Conservation (phyloP, 2,888 invertebrate species). For the Hirtodrosophila histrioides region DNA sequence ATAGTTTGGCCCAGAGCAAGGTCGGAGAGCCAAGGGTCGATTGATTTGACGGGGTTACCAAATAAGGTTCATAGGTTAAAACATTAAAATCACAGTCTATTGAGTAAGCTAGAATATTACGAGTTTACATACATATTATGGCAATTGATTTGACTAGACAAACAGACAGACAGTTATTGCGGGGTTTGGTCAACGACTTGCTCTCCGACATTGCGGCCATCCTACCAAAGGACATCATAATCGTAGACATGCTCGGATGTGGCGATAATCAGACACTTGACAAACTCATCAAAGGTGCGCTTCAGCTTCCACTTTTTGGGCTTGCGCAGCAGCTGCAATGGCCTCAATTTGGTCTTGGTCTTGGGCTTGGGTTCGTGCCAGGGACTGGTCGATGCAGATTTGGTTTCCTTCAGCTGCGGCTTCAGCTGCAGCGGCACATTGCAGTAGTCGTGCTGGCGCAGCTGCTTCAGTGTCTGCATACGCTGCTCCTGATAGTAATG, state of each 20-base stretch:
- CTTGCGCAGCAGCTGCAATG: constrained; percentile 67
- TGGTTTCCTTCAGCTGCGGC: constrained; percentile 26
- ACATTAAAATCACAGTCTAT: constrained; percentile 64
- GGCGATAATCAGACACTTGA: constrained; percentile 69
- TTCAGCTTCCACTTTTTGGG: constrained; percentile 79
- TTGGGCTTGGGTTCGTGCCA: constrained; percentile 59
- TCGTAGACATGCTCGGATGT: constrained; percentile 71
- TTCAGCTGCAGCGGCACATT: constrained; percentile 52
- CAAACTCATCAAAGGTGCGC: constrained; percentile 66
- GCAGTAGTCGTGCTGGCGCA: constrained; percentile 49
- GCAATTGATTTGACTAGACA: constrained; percentile 70
- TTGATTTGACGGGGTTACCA: not conserved
- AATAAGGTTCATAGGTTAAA: constrained; percentile 12
- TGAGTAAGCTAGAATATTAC: constrained; percentile 44
- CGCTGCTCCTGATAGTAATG: constrained; percentile 78
- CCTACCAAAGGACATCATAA: constrained; percentile 72
- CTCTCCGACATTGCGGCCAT: constrained; percentile 11
- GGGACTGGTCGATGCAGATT: constrained; percentile 65
- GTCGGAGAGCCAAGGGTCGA: constrained; percentile 10
- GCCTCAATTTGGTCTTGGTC: constrained; percentile 28
- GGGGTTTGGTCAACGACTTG: not conserved
- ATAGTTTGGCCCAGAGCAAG: constrained; percentile 5
- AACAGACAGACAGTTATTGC: constrained; percentile 30
- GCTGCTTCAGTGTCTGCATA: constrained; percentile 36
- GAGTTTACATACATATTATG: constrained; percentile 39